Percentiles rank a stretch among this genome's conserved stretches.
phyloP scores from a whole-genome alignment of 2,888 invertebrate species.

The Dryobota labecula region DNA sequence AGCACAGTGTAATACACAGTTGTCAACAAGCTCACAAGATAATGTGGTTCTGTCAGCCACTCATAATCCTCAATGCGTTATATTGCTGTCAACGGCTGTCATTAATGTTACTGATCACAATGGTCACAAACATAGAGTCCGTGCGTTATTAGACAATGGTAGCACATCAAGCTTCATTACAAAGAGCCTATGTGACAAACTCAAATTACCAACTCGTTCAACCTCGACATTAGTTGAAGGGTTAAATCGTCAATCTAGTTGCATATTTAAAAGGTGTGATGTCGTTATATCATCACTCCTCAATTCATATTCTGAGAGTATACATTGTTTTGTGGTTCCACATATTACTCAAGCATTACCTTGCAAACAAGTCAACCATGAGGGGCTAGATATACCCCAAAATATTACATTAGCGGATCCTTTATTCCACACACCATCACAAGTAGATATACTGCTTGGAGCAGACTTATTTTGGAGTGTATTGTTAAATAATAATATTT shows the following conservation, averaged over 20 bases:
- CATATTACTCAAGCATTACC: conserved; percentile 20
- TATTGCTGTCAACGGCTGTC: conserved; percentile 18
- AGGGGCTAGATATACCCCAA: conserved; percentile 1
- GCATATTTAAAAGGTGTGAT: neutral
- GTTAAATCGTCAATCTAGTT: conserved; percentile 3
- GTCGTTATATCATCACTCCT: conserved; percentile 12
- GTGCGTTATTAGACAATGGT: too few relatives aligned
- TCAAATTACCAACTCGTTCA: conserved; percentile 8
- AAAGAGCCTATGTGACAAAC: conserved; percentile 9
- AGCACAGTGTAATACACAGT: conserved; percentile 7
- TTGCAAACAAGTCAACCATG: conserved; percentile 8
- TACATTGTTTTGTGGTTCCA: conserved; percentile 5
- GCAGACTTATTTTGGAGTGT: conserved; percentile 24
- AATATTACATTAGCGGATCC: conserved; percentile 23
- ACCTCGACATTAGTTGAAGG: conserved; percentile 18
- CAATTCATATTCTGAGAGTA: conserved; percentile 12
- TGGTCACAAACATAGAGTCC: conserved; percentile 11
- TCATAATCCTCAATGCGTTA: conserved; percentile 2
- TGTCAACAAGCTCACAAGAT: conserved; percentile 3
- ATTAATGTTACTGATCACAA: conserved; percentile 9
- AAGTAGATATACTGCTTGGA: conserved; percentile 26
- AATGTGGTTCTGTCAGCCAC: conserved; percentile 14
- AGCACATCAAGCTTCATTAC: conserved; percentile 24
- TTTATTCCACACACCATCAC: conserved; percentile 15
- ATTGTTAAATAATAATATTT: conserved; percentile 9